These are phyloP conservation scores for Lasioglossum figueresi DNA, from an alignment of 2,888 invertebrate species.

Conservation along the genomic window DNA sequence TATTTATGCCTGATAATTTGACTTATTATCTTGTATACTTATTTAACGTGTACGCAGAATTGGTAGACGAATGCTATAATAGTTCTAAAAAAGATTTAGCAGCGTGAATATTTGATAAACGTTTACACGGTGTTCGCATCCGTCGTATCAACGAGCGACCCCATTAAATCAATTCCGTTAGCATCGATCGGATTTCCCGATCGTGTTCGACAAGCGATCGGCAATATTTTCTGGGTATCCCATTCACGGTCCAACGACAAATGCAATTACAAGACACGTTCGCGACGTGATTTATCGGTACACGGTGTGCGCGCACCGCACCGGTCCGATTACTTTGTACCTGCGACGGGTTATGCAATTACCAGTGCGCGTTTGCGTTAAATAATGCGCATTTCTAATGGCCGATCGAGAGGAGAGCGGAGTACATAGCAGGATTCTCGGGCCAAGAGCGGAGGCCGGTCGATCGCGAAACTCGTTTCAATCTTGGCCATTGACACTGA, in stretches of 20 bases:
- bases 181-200: neutral
- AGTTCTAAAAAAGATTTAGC: neutral
- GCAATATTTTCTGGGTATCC: constrained; percentile 5
- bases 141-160: neutral
- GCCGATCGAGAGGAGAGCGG: neutral
- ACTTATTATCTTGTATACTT: too few relatives aligned
- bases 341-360: constrained; percentile 9
- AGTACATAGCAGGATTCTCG: neutral
- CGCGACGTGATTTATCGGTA: neutral
- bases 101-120: neutral
- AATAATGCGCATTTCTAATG: constrained; percentile 20
- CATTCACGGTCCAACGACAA: constrained; percentile 14
- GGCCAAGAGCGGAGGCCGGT: neutral
- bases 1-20: neutral
- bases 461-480: constrained; percentile 40
- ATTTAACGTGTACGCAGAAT: too few relatives aligned
- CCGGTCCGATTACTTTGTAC: constrained; percentile 10
- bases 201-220: neutral
- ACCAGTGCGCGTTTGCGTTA: constrained; percentile 2
- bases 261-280: neutral
- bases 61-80: too few relatives aligned
- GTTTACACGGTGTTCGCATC: constrained; percentile 1
- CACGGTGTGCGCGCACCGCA: neutral
- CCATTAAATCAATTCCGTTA: neutral
- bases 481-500: constrained; percentile 66